Conservation (phyloP, 2,888 invertebrate genomes). For the Papilio gigon region DNA sequence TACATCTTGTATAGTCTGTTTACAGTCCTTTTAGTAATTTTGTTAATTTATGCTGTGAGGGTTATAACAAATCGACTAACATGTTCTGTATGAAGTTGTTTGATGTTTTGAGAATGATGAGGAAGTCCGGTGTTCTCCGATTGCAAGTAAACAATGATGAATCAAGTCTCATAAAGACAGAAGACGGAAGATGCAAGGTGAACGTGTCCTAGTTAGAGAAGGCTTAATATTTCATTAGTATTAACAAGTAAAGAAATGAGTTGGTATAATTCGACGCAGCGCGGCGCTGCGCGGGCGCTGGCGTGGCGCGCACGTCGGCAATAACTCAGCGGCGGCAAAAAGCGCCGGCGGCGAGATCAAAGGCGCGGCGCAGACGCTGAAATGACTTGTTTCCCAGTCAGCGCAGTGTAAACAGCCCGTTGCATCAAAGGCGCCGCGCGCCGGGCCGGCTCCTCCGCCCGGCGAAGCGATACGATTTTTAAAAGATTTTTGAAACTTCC, state of each 20-base stretch:
- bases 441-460: not conserved
- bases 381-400: constrained; percentile 80
- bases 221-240: constrained; percentile 38
- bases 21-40: not conserved
- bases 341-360: constrained; percentile 72
- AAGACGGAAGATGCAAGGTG: not conserved
- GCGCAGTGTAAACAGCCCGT: constrained; percentile 79
- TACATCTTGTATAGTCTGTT: not conserved
- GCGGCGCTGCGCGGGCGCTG: constrained; percentile 54
- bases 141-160: not conserved
- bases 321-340: constrained; percentile 69
- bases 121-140: not conserved
- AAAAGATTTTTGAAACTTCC: not conserved
- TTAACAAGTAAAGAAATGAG: constrained; percentile 40
- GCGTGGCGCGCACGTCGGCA: constrained; percentile 56
- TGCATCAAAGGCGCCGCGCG: constrained; percentile 74
- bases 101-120: not conserved
- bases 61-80: too few relatives aligned
- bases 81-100: not conserved
- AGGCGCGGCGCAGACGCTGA: constrained; percentile 65
- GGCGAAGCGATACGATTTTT: constrained; percentile 22
- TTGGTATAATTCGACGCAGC: constrained; percentile 59
- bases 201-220: constrained; percentile 1
- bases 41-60: too few relatives aligned
- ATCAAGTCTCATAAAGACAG: not conserved